These are phyloP conservation scores for Amblyopsis rosae DNA, from an alignment of 2,113 vertebrate genomes.

Conservation along the genomic window DNA sequence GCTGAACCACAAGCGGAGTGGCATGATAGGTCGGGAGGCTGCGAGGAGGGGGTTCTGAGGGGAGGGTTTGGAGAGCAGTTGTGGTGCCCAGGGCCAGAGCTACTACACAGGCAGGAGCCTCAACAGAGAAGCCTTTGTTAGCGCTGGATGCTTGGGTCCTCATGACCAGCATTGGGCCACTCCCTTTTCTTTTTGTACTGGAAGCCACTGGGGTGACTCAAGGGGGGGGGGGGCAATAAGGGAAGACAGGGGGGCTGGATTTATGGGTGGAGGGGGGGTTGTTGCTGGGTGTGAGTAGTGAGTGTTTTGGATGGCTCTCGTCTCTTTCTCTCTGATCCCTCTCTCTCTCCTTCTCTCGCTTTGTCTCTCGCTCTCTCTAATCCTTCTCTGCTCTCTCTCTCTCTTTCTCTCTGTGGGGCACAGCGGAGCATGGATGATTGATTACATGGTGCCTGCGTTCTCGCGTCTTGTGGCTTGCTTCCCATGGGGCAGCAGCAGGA, in stretches of 20 bases:
- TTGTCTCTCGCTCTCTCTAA: no score
- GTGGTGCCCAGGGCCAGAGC: conserved; percentile 33
- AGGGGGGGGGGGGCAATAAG: not conserved
- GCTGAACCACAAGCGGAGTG: not conserved
- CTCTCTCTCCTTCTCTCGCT: not conserved
- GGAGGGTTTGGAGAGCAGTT: conserved; percentile 19
- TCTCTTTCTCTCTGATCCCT: not conserved
- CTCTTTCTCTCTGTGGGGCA: not conserved
- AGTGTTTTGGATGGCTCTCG: no score
- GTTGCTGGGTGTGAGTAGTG: not conserved
- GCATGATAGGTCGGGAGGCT: no score
- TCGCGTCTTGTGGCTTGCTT: no score
- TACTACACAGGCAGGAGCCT: conserved; percentile 23
- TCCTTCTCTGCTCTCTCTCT: not conserved
- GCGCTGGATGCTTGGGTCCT: conserved; percentile 58
- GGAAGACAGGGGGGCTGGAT: conserved; percentile 2
- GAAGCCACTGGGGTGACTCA: conserved; percentile 19
- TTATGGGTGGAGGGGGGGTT: not conserved
- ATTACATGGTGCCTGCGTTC: no score
- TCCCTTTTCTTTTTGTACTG: conserved; percentile 54
- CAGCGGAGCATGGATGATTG: not conserved
- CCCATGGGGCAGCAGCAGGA: no score
- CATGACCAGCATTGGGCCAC: conserved; percentile 68
- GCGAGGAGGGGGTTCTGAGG: no score
- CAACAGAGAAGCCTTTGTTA: conserved; percentile 78